A percentile compares a stretch with the other conserved stretches of the same genome.
Evolutionary conservation across 1,140 invertebrate species (phyloP).

Genomic region (Drosophila seguyi): DNA sequence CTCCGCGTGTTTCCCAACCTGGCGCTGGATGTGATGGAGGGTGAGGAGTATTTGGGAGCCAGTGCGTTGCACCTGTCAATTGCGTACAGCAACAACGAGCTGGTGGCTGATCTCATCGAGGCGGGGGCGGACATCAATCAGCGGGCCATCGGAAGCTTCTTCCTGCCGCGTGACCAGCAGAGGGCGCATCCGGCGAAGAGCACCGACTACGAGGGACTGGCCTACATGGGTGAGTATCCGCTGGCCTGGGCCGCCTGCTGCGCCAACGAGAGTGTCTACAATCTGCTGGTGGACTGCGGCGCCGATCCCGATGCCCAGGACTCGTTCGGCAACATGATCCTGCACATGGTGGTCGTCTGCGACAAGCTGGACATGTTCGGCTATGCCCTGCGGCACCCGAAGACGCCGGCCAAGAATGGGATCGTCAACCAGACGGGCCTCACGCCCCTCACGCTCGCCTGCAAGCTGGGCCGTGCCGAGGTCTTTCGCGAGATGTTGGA

Average conservation of each 20-base stretch:
- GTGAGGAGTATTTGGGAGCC: slow-evolving; percentile 98
- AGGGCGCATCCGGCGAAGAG: slow-evolving; percentile 89
- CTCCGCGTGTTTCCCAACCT: slow-evolving; percentile 96
- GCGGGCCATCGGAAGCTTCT: slow-evolving; percentile 96
- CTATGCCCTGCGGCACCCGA: slow-evolving; percentile 97
- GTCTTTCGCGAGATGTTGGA: slow-evolving; percentile 99
- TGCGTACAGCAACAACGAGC: slow-evolving; percentile 97
- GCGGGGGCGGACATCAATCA: slow-evolving; percentile 96
- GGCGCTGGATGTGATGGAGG: slow-evolving; percentile 97
- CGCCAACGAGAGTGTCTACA: slow-evolving; percentile 98
- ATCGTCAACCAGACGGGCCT: slow-evolving; percentile 95
- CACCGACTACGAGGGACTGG: slow-evolving; percentile 97
- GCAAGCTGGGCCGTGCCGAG: slow-evolving; percentile 96
- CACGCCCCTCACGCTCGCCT: slow-evolving; percentile 97
- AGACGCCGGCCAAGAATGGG: slow-evolving; percentile 95
- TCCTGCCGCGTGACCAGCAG: slow-evolving; percentile 96
- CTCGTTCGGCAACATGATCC: slow-evolving; percentile 97
- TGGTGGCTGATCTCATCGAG: slow-evolving; percentile 96
- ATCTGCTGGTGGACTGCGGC: slow-evolving; percentile 95
- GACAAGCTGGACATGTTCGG: slow-evolving; percentile 99
- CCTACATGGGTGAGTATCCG: slow-evolving; percentile 98
- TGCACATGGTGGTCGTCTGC: slow-evolving; percentile 99
- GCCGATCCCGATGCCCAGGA: slow-evolving; percentile 97
- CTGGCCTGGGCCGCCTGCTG: slow-evolving; percentile 98
- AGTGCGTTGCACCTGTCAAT: slow-evolving; percentile 98